These are phyloP conservation scores for Chamaetylas fuelleborni DNA, from an alignment of 2,113 vertebrate genomes.

Conservation along the genomic window DNA sequence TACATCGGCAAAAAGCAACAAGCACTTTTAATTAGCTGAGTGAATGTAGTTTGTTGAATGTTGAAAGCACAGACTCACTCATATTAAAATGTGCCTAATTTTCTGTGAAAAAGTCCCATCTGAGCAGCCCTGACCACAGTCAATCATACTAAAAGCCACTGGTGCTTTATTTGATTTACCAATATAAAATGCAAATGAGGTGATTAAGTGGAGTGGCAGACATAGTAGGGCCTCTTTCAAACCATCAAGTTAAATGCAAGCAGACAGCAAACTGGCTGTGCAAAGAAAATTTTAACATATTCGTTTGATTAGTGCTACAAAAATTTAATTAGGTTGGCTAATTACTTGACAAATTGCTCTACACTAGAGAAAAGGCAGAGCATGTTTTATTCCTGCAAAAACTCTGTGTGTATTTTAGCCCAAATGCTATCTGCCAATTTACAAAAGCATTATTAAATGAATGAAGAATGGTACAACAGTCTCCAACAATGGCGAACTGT, in stretches of 20 bases:
- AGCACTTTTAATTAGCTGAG: slow-evolving; percentile 99
- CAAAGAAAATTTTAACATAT: slow-evolving; percentile 98
- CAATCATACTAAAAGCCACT: slow-evolving; percentile 99
- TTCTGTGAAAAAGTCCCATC: slow-evolving; percentile 97
- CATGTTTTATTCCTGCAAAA: slow-evolving; percentile 79
- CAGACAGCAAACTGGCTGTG: slow-evolving; percentile 94
- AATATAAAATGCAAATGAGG: slow-evolving; percentile 99
- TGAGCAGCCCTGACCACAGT: slow-evolving; percentile 95
- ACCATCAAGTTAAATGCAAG: slow-evolving; percentile 98
- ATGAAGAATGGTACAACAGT: slow-evolving; percentile 92
- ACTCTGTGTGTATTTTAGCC: slow-evolving; percentile 82
- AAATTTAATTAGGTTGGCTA: slow-evolving; percentile 96
- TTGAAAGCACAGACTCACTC: slow-evolving; percentile 83
- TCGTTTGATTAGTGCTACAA: slow-evolving; percentile 97
- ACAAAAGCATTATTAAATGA: slow-evolving; percentile 98
- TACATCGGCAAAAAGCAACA: slow-evolving; percentile 76
- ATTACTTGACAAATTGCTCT: slow-evolving; percentile 97
- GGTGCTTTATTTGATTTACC: slow-evolving; percentile 99
- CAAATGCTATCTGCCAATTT: slow-evolving; percentile 92
- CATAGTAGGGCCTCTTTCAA: slow-evolving; percentile 93
- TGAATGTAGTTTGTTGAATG: slow-evolving; percentile 94
- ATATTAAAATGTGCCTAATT: slow-evolving; percentile 99
- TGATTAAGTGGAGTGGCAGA: slow-evolving; percentile 99
- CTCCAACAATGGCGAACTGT: slow-evolving; percentile 88
- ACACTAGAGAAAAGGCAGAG: slow-evolving; percentile 86